A percentile compares a stretch with the other conserved stretches of the same genome.
These are phyloP conservation scores for Drosophila buzzatii DNA, from an alignment of 2,888 invertebrate genomes.

Conservation along the genomic window DNA sequence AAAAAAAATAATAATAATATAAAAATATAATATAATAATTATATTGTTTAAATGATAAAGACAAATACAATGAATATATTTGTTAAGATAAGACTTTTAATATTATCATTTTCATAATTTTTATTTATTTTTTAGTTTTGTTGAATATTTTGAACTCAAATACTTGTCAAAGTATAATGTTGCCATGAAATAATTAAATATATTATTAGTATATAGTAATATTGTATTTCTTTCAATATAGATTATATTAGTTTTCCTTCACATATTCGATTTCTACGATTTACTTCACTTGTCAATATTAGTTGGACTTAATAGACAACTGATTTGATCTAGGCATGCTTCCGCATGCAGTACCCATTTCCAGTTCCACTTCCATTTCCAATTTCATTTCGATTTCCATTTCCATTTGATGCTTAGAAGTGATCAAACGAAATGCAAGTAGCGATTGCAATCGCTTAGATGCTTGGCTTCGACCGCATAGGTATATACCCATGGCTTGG, in stretches of 20 bases:
- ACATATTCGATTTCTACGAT: not conserved
- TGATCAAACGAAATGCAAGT: slow-evolving; percentile 21
- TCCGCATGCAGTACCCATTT: not conserved
- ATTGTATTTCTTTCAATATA: not conserved
- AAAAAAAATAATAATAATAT: too few relatives aligned
- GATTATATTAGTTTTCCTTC: too few relatives aligned
- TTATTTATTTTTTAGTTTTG: too few relatives aligned
- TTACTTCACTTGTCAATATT: not conserved
- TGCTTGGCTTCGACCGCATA: slow-evolving; percentile 35
- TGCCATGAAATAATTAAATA: not conserved
- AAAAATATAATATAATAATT: too few relatives aligned
- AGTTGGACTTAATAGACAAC: slow-evolving; percentile 6
- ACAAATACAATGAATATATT: too few relatives aligned
- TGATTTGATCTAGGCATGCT: not conserved
- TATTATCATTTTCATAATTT: too few relatives aligned
- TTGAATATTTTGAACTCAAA: too few relatives aligned
- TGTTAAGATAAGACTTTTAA: too few relatives aligned
- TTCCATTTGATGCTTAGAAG: slow-evolving; percentile 29
- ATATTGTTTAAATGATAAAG: too few relatives aligned
- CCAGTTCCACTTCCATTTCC: slow-evolving; percentile 10
- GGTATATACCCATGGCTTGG: slow-evolving; percentile 35
- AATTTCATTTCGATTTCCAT: slow-evolving; percentile 6
- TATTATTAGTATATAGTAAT: not conserved
- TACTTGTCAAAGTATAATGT: not conserved
- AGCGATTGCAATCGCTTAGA: slow-evolving; percentile 46